Percentiles rank a stretch among this genome's conserved stretches.
phyloP scores from a whole-genome alignment of 30 jellyfish, hydroid and myxozoan genomes.

The Hydractinia echinata region DNA sequence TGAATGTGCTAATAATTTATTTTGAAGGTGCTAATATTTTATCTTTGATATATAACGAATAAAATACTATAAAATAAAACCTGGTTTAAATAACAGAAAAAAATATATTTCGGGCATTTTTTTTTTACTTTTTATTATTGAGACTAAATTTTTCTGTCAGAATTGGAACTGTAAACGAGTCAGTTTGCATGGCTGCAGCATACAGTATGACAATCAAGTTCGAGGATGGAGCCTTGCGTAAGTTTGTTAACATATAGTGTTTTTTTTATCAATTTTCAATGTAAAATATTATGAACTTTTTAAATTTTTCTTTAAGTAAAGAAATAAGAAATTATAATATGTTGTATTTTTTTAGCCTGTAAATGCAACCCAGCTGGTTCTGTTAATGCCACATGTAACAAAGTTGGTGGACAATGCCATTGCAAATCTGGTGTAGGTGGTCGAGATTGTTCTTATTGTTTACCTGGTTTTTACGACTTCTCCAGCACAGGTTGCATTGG shows the following conservation, averaged over 20 bases:
- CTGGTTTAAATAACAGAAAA: too few relatives aligned
- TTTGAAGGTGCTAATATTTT: too few relatives aligned
- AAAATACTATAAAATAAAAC: too few relatives aligned
- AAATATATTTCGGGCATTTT: too few relatives aligned
- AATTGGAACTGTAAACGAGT: conserved; percentile 66
- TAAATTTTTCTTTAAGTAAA: too few relatives aligned
- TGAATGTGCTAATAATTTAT: too few relatives aligned
- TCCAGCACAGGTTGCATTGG: conserved; percentile 71
- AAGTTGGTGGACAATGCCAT: conserved; percentile 79
- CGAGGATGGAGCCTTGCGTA: conserved; percentile 96
- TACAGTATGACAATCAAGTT: conserved; percentile 75
- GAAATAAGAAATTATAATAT: too few relatives aligned
- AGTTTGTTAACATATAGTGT: conserved; percentile 20
- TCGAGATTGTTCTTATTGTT: conserved; percentile 75
- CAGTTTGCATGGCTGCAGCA: conserved; percentile 62
- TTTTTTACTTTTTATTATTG: neutral
- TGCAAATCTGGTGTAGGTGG: conserved; percentile 81
- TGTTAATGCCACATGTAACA: conserved; percentile 43
- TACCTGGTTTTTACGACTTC: conserved; percentile 74
- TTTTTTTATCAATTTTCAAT: too few relatives aligned
- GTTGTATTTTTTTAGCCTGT: conserved; percentile 47
- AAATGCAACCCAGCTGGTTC: conserved; percentile 70
- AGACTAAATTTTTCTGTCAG: conserved; percentile 29
- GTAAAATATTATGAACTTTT: too few relatives aligned
- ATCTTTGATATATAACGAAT: too few relatives aligned